These are phyloP conservation scores for Poeciliopsis prolifica DNA, from an alignment of 2,113 vertebrate genomes.

Conservation along the genomic window DNA sequence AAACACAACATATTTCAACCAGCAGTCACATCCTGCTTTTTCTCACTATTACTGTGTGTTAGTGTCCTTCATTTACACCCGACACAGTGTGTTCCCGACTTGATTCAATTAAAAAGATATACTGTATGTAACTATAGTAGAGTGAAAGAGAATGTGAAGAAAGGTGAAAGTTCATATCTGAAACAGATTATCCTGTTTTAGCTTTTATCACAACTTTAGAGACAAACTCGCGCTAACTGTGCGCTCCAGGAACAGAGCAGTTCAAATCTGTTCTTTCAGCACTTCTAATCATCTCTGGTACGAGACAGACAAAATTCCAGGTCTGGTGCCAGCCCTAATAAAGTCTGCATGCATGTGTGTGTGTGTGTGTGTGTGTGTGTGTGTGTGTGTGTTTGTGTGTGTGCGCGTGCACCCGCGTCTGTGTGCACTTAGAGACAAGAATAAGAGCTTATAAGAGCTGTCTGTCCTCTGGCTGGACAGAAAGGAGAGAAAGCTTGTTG, in stretches of 20 bases:
- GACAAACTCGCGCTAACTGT: constrained; percentile 42
- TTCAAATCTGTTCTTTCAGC: constrained; percentile 58
- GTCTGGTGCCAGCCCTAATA: constrained; percentile 42
- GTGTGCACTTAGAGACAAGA: constrained; percentile 38
- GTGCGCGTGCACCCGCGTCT: constrained; percentile 13
- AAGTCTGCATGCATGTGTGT: background rate
- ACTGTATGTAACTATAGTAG: background rate
- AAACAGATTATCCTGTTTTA: constrained; percentile 18
- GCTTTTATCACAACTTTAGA: constrained; percentile 47
- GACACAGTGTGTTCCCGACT: no score
- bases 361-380: constrained; percentile 13
- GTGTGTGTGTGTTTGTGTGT: background rate
- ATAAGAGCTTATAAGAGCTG: constrained; percentile 23
- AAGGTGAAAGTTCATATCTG: constrained; percentile 5
- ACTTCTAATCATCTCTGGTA: constrained; percentile 22
- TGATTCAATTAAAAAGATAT: background rate
- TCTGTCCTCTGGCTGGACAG: constrained; percentile 29
- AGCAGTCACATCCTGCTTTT: constrained; percentile 37
- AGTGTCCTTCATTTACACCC: background rate
- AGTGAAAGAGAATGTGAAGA: background rate
- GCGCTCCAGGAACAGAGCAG: constrained; percentile 52
- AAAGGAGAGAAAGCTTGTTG: constrained; percentile 51
- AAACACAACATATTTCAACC: constrained; percentile 6
- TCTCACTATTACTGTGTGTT: constrained; percentile 11
- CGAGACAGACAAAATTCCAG: constrained; percentile 54